Conservation (phyloP, 2,888 invertebrate genomes). For the Orthonychiurus folsomi region DNA sequence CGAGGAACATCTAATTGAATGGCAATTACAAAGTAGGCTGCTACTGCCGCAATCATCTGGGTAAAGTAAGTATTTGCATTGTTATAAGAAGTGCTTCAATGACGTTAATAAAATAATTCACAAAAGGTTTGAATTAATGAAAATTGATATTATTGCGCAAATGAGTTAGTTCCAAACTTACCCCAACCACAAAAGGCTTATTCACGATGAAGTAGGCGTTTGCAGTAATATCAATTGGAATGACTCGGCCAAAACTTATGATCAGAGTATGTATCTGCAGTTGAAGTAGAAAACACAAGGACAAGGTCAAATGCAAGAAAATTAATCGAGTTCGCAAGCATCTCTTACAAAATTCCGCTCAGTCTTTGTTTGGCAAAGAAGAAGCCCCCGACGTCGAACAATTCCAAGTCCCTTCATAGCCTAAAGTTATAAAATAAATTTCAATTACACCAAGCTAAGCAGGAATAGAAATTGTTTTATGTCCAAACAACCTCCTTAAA, state of each 20-base stretch:
- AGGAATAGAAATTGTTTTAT: not conserved
- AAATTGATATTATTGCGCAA: too few species aligned
- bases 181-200: constrained; percentile 23
- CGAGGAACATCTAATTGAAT: not conserved
- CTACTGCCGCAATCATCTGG: not conserved
- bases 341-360: constrained; percentile 21
- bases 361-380: constrained; percentile 8
- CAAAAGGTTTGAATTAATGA: not conserved
- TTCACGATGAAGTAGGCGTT: constrained; percentile 32
- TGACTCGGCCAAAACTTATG: constrained; percentile 31
- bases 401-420: constrained; percentile 21
- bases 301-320: not conserved
- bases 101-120: not conserved
- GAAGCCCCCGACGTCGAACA: constrained; percentile 16
- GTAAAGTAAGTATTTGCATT: not conserved
- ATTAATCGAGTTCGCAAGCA: too few species aligned
- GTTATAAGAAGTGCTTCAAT: too few species aligned
- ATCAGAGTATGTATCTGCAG: constrained; percentile 27
- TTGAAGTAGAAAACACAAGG: not conserved
- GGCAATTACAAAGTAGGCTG: not conserved
- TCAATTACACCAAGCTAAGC: not conserved
- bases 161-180: constrained; percentile 8
- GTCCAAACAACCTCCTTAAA: constrained; percentile 2
- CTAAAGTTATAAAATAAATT: constrained; percentile 11
- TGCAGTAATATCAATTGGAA: constrained; percentile 28